phyloP scores from a whole-genome alignment of 2,113 vertebrate species.

The Terrapene triunguis region DNA sequence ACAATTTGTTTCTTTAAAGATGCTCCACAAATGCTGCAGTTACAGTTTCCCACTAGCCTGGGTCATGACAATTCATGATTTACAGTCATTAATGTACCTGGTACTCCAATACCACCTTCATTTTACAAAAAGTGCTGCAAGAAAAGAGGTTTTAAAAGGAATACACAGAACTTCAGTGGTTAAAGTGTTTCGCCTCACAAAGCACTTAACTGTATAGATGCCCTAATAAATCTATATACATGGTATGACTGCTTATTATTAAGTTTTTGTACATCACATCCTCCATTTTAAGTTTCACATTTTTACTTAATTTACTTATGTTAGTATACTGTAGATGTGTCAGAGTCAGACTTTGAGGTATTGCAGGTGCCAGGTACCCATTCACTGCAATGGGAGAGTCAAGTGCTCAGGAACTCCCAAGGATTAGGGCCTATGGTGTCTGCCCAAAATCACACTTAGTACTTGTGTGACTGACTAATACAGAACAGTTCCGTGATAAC shows the following conservation, averaged over 20 bases:
- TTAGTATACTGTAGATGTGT: background rate
- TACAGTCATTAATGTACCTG: background rate
- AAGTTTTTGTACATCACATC: background rate
- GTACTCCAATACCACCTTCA: fast-evolving
- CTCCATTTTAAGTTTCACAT: background rate
- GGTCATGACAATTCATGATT: fast-evolving
- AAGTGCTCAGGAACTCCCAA: background rate
- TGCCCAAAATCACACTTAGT: background rate
- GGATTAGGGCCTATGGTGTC: background rate
- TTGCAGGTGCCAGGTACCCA: background rate
- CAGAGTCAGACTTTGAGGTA: background rate
- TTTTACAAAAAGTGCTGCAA: fast-evolving
- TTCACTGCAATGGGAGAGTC: background rate
- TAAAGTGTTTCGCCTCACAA: background rate
- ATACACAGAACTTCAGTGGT: background rate
- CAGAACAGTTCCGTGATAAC: background rate
- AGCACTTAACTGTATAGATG: background rate
- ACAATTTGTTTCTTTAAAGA: background rate
- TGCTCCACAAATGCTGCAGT: background rate
- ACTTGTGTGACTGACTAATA: background rate
- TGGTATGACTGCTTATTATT: background rate
- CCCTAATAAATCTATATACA: background rate
- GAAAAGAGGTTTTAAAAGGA: background rate
- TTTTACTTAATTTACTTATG: background rate
- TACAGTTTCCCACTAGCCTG: background rate